Base-by-base conservation (phyloP, 2,797 vertebrate genomes). In the Myotis myotis region DNA sequence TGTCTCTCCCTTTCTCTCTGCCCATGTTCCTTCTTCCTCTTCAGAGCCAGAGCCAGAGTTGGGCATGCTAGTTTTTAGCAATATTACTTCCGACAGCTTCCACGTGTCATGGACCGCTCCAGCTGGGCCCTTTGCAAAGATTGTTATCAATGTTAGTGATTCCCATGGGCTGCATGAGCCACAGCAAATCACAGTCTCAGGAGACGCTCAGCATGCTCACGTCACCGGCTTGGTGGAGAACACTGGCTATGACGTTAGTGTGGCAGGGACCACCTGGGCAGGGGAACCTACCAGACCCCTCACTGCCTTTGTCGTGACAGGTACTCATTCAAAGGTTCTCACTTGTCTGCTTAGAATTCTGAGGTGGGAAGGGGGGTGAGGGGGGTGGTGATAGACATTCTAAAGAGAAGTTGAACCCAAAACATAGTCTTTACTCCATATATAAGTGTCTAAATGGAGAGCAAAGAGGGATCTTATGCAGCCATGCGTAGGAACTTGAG, bases 21-120 rank as follows among this genome's bases (percentile, higher is more conserved):
- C 95, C 97, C 75, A 19, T 97, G 93, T 98, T 97, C 98, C 97
- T 98, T 96, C 97, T 98, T 97, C 64, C 64, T 68, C 98, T 98
- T 97, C 97, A 99, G 99, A 99, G 98, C 98, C 98, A 47, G 98
- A 99, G 97, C 98, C 99, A 95, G 98, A 98, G 98, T 98, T 99
- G 98, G 98, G 99, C 96, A 97, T 64, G 62, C 93, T 99, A 98
- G 96, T 98, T 91, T 98, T 99, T 97, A 98, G 98, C 91, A 98
- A 98, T 51, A 97, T 98, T 97, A 98, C 98, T 95, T 98, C 98
- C 1, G 98, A 99, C 98, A 99, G 99, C 98, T 99, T 99, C 98
- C 98, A 97, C 97, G 92, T 99, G 98, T 99, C 98, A 70, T 99
- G 99, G 99, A 99, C 97, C 97, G 97, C 98, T 41, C 96, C 96